Evolutionary conservation across 2,888 invertebrate species (phyloP).

Genomic region (Dasysyrphus tricinctus): DNA sequence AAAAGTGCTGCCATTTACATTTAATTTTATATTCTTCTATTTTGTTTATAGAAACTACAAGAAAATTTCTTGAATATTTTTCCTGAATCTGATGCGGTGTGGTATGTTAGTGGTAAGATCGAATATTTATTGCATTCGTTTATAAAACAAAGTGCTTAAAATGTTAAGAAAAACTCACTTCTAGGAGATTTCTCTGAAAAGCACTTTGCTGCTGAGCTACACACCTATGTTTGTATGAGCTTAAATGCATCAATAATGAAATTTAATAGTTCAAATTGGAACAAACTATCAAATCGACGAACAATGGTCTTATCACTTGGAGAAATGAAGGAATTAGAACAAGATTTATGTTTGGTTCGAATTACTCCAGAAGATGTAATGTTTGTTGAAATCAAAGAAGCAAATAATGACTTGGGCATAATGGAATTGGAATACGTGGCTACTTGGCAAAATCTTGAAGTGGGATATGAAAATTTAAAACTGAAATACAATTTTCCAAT

Average conservation of each 20-base stretch:
- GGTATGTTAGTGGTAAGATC: conserved; percentile 79
- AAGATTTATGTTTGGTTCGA: conserved; percentile 77
- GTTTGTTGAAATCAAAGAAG: conserved; percentile 80
- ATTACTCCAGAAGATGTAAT: conserved; percentile 79
- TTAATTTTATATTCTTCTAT: background rate
- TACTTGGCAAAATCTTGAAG: conserved; percentile 81
- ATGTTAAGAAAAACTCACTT: background rate
- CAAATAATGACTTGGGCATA: conserved; percentile 78
- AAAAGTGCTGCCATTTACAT: background rate
- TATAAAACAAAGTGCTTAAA: background rate
- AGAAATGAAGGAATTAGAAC: conserved; percentile 76
- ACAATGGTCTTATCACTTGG: conserved; percentile 79
- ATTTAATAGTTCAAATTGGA: conserved; percentile 80
- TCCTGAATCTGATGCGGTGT: conserved; percentile 79
- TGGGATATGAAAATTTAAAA: conserved; percentile 55
- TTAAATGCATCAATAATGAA: conserved; percentile 79
- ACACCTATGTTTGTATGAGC: conserved; percentile 80
- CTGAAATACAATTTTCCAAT: background rate
- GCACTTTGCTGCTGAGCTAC: conserved; percentile 79
- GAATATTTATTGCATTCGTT: background rate
- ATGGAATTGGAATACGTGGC: conserved; percentile 78
- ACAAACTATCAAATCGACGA: conserved; percentile 80
- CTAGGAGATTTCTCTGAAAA: conserved; percentile 79
- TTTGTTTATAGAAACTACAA: conserved; percentile 77
- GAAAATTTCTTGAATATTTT: conserved; percentile 80